Evolutionary conservation across 2,113 vertebrate genomes (phyloP), one percentile per base, ranked within the genome.

Genomic region (Eulemur rufifrons): DNA sequence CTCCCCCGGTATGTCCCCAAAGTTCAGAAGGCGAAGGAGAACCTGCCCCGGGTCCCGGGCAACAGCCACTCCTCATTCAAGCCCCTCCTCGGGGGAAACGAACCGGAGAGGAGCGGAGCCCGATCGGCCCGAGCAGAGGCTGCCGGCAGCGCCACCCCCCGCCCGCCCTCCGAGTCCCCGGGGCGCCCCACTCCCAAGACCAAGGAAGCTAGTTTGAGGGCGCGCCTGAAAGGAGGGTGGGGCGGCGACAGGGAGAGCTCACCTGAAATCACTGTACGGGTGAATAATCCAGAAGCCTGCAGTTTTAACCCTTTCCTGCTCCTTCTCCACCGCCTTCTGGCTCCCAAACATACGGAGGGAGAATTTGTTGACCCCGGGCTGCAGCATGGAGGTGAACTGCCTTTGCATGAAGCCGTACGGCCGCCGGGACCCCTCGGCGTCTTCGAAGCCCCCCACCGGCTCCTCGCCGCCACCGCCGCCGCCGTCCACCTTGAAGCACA

Each of bases 241-340:
- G 95, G 94, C 66, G 85, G 88, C 78, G 66, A 1, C 81, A 0
- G 54, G 59, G 77, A 39, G 63, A 25, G 71, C 99, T 99, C 99
- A 99, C 99, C 99, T 99, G 99, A 99, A 99, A 98, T 99, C 99
- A 97, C 99, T 99, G 99, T 99, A 99, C 8, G 99, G 99, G 98
- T 99, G 99, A 98, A 99, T 99, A 98, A 99, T 99, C 99, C 99
- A 99, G 98, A 99, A 99, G 97, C 99, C 99, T 98, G 99, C 99
- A 98, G 99, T 99, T 98, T 99, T 99, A 97, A 99, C 99, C 98
- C 99, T 98, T 98, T 99, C 99, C 97, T 99, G 99, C 97, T 99
- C 99, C 97, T 99, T 99, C 98, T 99, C 99, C 98, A 99, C 99
- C 86, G 99, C 99, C 99, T 99, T 99, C 99, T 99, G 99, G 98